Base-by-base conservation (phyloP, 1,140 invertebrate species). In the Tachypleus tridentatus region DNA sequence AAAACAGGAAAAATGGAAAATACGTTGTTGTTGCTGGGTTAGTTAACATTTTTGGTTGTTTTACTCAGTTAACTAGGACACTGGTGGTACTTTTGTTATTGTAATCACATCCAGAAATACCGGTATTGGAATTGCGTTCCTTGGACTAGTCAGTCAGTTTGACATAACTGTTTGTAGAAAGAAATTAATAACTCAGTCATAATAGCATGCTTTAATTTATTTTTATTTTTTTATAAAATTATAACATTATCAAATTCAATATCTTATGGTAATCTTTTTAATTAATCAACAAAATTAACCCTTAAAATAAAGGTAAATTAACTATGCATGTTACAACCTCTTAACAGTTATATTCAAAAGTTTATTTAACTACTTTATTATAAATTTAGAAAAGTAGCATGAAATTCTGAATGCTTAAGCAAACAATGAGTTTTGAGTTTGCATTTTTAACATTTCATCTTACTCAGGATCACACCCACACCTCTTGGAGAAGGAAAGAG, bases 11-110 rank as follows among this genome's bases (percentile, higher is more conserved):
- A 56, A 79, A 86, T 78, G 97, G 96, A 68, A 93, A 92, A 80
- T 98, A 94, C 77, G 85, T 99, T 67, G 91, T 98, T 1, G 91
- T 99, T 52, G 89, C 89, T 59, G 96, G 94, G 89, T 91, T 79
- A 82, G 76, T 72, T 49, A 7, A 8, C n/a, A 3, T 8, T 60
- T 60, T 1, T 8, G 47, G 7, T 48, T 9, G 11, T 47, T 11
- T 8, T 60, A 11, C 11, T 8, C 3, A 2, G 10, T 9, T 48
- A 8, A 47, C 29, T 2, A 48, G 8, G 58, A 11, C 8, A 60
- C 11, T 60, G 11, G 11, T 11, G 8, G 58, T 49, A 4, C 7
- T 58, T 11, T 8, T 58, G 8, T 9, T 54, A 9, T 54, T n/a
- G 8, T 54, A 54, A 54, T 54, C n/a, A 9, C n/a, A 9, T n/a